Conservation (phyloP, 2,888 invertebrate genomes). For the Sialis fuliginosa region DNA sequence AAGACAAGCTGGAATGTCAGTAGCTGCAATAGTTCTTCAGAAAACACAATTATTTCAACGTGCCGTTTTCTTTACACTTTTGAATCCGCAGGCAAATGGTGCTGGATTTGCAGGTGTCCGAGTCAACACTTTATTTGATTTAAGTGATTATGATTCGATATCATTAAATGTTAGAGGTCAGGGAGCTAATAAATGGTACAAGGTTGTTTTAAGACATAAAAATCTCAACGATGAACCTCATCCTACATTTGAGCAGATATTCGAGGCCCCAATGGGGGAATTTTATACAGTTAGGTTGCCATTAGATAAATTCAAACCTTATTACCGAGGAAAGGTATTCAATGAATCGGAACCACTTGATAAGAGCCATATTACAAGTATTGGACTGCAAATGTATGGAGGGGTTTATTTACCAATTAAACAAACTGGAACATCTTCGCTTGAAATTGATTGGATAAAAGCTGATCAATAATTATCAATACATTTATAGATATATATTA, state of each 20-base stretch:
- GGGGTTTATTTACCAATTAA: conserved; percentile 44
- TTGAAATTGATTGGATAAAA: conserved; percentile 43
- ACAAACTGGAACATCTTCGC: conserved; percentile 41
- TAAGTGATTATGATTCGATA: conserved; percentile 29
- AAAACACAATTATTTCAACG: conserved; percentile 38
- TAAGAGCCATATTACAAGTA: conserved; percentile 34
- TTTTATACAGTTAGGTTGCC: conserved; percentile 33
- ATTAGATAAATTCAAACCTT: conserved; percentile 39
- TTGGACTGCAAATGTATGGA: conserved; percentile 46
- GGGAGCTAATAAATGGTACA: conserved; percentile 36
- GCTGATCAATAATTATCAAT: conserved; percentile 19
- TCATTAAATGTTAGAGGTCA: conserved; percentile 37
- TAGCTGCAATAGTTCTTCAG: conserved; percentile 38
- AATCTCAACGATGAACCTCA: conserved; percentile 35
- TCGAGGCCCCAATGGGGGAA: conserved; percentile 31
- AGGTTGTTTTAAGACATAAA: conserved; percentile 40
- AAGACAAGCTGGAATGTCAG: conserved; percentile 44
- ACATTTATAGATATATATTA: too few relatives aligned
- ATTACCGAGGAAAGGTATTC: conserved; percentile 38
- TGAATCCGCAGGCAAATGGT: conserved; percentile 48
- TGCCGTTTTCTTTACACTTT: conserved; percentile 41
- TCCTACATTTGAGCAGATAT: conserved; percentile 39
- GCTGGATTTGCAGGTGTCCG: conserved; percentile 47
- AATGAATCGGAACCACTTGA: conserved; percentile 37
- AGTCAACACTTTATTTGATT: conserved; percentile 29